A percentile compares a stretch with the other conserved stretches of the same genome.
Conservation (phyloP, 2,797 vertebrate genomes). For the Okamejei kenojei region DNA sequence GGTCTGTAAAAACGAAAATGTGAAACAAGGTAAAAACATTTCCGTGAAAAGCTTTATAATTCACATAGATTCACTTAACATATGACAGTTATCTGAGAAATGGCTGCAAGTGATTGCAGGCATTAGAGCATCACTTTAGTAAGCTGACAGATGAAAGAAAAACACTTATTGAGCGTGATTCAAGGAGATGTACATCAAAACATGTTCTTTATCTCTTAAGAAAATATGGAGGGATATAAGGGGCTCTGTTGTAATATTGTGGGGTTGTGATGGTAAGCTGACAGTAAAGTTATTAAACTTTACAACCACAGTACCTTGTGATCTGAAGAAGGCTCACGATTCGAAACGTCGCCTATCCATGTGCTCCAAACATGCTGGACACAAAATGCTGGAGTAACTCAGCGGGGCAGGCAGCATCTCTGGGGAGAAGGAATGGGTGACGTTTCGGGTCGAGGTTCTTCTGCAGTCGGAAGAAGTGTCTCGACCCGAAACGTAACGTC, state of each 20-base stretch:
- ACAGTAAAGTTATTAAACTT: too few species aligned
- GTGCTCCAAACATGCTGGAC: too few species aligned
- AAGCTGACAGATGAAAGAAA: slow-evolving; percentile 12
- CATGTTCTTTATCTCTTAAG: neutral
- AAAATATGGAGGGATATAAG: neutral
- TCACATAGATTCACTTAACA: slow-evolving; percentile 11
- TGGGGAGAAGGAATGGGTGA: too few species aligned
- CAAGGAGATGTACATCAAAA: neutral
- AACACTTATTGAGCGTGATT: neutral
- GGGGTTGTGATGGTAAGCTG: neutral
- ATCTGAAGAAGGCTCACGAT: neutral
- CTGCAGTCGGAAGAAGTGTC: too few species aligned
- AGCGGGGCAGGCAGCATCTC: too few species aligned
- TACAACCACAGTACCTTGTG: too few species aligned
- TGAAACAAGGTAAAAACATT: slow-evolving; percentile 1
- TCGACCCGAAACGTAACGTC: too few species aligned
- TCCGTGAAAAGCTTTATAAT: neutral
- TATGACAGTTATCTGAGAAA: neutral
- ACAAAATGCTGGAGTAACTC: too few species aligned
- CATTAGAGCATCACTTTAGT: neutral
- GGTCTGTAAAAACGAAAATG: neutral
- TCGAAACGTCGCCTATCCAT: too few species aligned
- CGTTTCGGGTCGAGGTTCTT: too few species aligned
- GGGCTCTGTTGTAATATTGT: neutral
- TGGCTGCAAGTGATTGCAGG: neutral